Conservation (phyloP, 2,797 vertebrate genomes). For the Lemur catta region DNA sequence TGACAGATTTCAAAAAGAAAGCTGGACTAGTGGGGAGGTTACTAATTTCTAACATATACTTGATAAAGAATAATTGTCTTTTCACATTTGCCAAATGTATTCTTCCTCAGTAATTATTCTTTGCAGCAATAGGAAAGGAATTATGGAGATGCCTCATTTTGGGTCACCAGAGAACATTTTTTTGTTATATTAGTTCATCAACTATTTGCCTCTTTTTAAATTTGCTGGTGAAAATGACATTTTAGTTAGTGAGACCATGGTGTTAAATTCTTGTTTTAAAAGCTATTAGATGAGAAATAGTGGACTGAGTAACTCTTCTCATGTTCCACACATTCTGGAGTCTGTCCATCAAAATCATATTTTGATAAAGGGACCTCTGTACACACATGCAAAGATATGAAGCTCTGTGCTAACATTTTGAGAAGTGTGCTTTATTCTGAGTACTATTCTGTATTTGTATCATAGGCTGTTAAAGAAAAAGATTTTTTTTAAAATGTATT, state of each 20-base stretch:
- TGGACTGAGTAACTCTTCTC: background rate
- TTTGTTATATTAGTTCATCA: background rate
- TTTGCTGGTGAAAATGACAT: background rate
- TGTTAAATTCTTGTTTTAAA: slow-evolving; percentile 27
- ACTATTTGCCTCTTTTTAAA: background rate
- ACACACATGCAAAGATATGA: background rate
- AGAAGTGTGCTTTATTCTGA: background rate
- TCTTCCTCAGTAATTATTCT: slow-evolving; percentile 11
- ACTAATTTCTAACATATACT: background rate
- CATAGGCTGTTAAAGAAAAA: background rate
- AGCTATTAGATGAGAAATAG: background rate
- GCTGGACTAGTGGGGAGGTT: background rate
- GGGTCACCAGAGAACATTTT: background rate
- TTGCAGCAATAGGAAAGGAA: background rate
- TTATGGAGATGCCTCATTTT: background rate
- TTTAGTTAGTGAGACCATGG: slow-evolving; percentile 6
- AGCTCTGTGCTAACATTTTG: background rate
- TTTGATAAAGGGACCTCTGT: background rate
- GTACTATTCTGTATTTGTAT: background rate
- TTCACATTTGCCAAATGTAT: background rate
- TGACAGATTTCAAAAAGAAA: slow-evolving; percentile 21
- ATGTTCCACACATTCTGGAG: background rate
- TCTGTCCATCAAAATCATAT: background rate
- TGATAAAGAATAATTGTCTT: background rate
- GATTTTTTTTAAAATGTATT: background rate